Evolutionary conservation across 2,797 vertebrate genomes (phyloP), one percentile per base, ranked within the genome.

Genomic region (Mormyrops attenuatus): DNA sequence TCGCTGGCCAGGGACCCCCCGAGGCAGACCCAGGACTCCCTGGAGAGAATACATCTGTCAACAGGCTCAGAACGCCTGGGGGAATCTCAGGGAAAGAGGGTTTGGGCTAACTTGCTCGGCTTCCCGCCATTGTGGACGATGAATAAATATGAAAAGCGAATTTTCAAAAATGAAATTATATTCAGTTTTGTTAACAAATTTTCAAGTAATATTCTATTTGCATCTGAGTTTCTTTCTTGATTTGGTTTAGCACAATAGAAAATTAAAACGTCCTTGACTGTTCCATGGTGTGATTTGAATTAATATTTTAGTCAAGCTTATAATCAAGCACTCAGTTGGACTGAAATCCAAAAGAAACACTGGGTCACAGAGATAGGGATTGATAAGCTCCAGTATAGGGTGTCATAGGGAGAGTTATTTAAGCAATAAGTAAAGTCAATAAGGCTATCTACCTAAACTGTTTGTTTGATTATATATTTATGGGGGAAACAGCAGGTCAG

Each of bases 341-440:
- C 73, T 3, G 38, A 80, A 44, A 80, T 44, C 38, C 73, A 80
- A 80, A 80, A 80, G n/a, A 80, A 17, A 80, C 73, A 80, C 15
- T n/a, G 20, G 73, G 73, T 44, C 38, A n/a, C 73, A 44, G 73
- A 80, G 38, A 80, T 44, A 20, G 38, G 38, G 34, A 80, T 44
- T 80, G 34, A 80, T 80, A 44, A 80, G 44, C 38, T 80, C 73
- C 26, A 13, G 38, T 80, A 80, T 20, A 44, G 6, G 7, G 38
- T 44, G 41, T 80, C 73, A 80, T 20, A 80, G 38, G 73, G 34
- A 44, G 73, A 80, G 73, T 80, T 80, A 80, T 44, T 80, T 44
- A 80, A 80, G 73, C 73, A 44, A 80, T 80, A 80, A 80, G 44
- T 80, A 8, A 80, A 44, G 73, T 80, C 73, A 41, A 80, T 80